Percentiles rank a stretch among this genome's conserved stretches.
phyloP scores from a whole-genome alignment of 2,113 vertebrate genomes.

The Pyrgilauda ruficollis region DNA sequence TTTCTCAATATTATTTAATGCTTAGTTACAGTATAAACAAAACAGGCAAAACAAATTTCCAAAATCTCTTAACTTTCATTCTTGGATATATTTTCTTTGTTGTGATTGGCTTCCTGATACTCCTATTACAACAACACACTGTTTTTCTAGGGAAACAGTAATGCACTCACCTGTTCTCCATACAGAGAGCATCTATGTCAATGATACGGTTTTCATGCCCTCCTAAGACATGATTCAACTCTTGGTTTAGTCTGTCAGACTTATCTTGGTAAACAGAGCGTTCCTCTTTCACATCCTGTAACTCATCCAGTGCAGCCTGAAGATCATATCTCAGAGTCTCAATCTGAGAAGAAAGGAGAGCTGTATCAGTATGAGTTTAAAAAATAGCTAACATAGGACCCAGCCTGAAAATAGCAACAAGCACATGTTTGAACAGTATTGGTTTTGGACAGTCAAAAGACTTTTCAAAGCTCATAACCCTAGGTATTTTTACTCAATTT shows the following conservation, averaged over 20 bases:
- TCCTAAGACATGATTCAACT: constrained; percentile 91
- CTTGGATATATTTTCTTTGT: background rate
- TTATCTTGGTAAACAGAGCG: constrained; percentile 92
- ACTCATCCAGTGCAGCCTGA: constrained; percentile 87
- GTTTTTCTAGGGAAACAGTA: background rate
- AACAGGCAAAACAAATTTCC: background rate
- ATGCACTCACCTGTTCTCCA: constrained; percentile 89
- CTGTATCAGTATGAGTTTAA: background rate
- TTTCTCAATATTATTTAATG: background rate
- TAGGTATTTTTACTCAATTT: background rate
- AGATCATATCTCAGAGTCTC: constrained; percentile 86
- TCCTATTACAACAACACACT: background rate
- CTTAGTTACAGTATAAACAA: background rate
- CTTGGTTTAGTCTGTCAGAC: constrained; percentile 88
- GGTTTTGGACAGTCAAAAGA: background rate
- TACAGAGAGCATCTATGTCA: constrained; percentile 91
- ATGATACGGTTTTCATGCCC: constrained; percentile 87
- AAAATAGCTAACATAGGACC: background rate
- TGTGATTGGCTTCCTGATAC: background rate
- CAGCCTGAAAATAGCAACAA: background rate
- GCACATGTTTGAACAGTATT: background rate
- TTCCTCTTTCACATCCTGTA: constrained; percentile 90
- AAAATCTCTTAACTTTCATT: background rate
- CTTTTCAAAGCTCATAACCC: background rate
- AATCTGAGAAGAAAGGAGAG: constrained; percentile 74